phyloP scores from a whole-genome alignment of 2,888 invertebrate genomes.

The Tipula unca region DNA sequence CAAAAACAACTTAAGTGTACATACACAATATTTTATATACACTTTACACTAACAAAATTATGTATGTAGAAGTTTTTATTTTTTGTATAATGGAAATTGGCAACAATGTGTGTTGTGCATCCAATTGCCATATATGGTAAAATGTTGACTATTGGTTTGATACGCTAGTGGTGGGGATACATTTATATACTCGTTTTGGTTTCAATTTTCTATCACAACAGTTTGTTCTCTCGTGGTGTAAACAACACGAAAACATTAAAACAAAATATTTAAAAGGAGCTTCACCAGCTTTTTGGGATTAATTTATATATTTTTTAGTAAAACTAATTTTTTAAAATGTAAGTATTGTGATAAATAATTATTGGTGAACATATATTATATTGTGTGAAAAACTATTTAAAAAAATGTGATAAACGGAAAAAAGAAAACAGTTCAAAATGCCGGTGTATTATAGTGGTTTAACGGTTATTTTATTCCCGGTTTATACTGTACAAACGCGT shows the following conservation, averaged over 20 bases:
- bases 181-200: constrained; percentile 39
- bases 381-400: neutral
- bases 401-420: neutral
- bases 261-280: neutral
- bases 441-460: neutral
- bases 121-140: constrained; percentile 42
- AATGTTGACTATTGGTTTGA: constrained; percentile 35
- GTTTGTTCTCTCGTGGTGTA: constrained; percentile 42
- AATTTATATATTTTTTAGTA: constrained; percentile 10
- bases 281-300: neutral
- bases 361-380: neutral
- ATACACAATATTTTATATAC: neutral
- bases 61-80: neutral
- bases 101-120: constrained; percentile 32
- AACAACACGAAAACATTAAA: neutral
- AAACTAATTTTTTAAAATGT: constrained; percentile 19
- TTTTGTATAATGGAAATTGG: constrained; percentile 25
- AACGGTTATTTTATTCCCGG: neutral
- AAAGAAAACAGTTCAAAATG: neutral
- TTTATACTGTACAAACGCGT: neutral
- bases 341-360: constrained; percentile 15
- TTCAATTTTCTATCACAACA: constrained; percentile 41
- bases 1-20: neutral
- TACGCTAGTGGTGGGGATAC: constrained; percentile 31
- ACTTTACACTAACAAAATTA: neutral